phyloP scores from a whole-genome alignment of 1,140 invertebrate species.

The Melitaea cinxia region DNA sequence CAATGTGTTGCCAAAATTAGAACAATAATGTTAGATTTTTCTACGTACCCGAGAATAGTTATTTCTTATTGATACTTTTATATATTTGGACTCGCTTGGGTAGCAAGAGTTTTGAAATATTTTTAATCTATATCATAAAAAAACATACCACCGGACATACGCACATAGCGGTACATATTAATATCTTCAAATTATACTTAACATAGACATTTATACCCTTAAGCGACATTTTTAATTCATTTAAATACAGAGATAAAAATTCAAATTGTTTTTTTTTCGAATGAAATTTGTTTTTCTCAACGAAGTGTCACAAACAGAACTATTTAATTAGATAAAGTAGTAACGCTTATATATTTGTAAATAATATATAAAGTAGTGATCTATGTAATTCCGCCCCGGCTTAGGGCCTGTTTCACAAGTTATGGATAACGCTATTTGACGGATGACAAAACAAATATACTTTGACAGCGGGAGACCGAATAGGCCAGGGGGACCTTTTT shows the following conservation, averaged over 20 bases:
- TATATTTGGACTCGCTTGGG: slow-evolving; percentile 14
- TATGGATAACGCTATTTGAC: too few species aligned
- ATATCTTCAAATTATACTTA: slow-evolving; percentile 16
- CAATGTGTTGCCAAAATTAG: slow-evolving; percentile 67
- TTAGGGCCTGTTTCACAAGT: too few species aligned
- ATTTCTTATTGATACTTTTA: slow-evolving; percentile 25
- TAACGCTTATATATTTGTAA: slow-evolving; percentile 65
- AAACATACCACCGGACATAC: background rate
- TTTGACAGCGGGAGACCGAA: too few species aligned
- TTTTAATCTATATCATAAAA: slow-evolving; percentile 7
- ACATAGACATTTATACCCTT: background rate
- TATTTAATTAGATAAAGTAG: slow-evolving; percentile 38
- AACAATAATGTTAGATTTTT: slow-evolving; percentile 39
- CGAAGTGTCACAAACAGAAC: background rate
- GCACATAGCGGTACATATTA: slow-evolving; percentile 5
- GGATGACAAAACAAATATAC: too few species aligned
- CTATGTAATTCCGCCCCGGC: slow-evolving; percentile 67
- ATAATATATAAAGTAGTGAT: slow-evolving; percentile 67
- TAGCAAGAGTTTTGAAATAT: slow-evolving; percentile 18
- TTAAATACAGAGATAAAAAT: background rate
- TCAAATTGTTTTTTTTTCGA: background rate
- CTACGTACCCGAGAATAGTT: slow-evolving; percentile 23
- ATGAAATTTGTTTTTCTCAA: slow-evolving; percentile 6
- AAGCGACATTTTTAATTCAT: background rate
- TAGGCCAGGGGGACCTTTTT: too few species aligned